Base-by-base conservation (phyloP, 1,140 invertebrate species). In the Leptopilina clavipes region DNA sequence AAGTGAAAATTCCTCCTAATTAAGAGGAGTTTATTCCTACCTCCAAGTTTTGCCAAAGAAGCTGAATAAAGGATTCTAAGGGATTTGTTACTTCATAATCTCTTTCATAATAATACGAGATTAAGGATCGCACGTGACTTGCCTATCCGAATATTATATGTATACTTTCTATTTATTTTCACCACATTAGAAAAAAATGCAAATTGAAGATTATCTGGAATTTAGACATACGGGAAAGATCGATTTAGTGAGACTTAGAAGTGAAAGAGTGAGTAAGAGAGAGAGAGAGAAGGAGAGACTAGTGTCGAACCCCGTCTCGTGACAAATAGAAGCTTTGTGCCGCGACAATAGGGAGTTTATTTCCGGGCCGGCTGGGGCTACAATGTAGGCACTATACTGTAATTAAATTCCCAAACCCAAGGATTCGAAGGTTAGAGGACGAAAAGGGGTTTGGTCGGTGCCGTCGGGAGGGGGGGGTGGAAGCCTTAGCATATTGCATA, bases 381-480 rank as follows among this genome's bases (percentile, higher is more conserved):
- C 89, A 90, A 90, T 90, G 87, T 89, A 89, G 88, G 88, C 89
- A 90, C 89, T 89, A 89, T 89, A 89, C 83, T 88, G 89, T 90
- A 90, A 90, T 90, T 90, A 90, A 90, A 90, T 90, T 90, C 88
- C 87, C 89, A 90, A 89, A 89, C 86, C 89, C 87, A 88, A 88
- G 86, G 88, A 89, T 89, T 88, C 83, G 77, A 80, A 84, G 84
- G 84, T 83, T 85, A 85, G 78, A 79, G 75, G 43, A 75, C 79
- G 74, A 73, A 75, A 79, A 81, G 79, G 82, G 73, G 81, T 77
- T 79, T 75, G 81, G 75, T 77, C 76, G 52, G 79, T 72, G 72
- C 75, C 56, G 81, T 31, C 25, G 5, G 25, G 25, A 74, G 52
- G 73, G 77, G 59, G 81, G 80, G 81, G 76, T 80, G 44, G 79